Base-by-base conservation (phyloP, 2,797 vertebrate species). In the Holocentrus rufus region DNA sequence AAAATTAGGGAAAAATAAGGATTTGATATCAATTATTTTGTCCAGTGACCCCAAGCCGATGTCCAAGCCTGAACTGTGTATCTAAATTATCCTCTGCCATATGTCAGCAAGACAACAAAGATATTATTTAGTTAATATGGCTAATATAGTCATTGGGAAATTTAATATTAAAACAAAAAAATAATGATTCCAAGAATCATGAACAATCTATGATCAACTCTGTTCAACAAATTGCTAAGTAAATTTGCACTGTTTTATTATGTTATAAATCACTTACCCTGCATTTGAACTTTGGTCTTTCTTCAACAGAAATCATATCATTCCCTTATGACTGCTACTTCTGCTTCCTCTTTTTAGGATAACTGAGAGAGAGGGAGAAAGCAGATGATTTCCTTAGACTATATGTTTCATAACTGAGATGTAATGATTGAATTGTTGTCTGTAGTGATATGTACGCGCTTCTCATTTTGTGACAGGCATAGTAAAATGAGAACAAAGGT, bases 321-420 rank as follows among this genome's bases (percentile, higher is more conserved):
- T 53, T 78, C 5, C 8, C 47, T 23, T 64, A 56, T 84, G 70
- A 74, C 74, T 53, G 2, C 4, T 6, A 70, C 81, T 86, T 86
- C 79, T 88, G 73, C 80, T 88, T 88, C 18, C 69, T 2, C 5
- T 0, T 36, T 6, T 10, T 18, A n/a, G 44, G 2, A 58, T 9
- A 49, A 47, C 8, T 23, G 23, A 25, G 9, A 13, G 23, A 23
- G 4, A 25, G 9, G 23, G 23, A 25, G 22, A 44, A 36, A 36
- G 10, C 7, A 7, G 47, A 2, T 0, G 1, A 25, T 61, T 39
- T 46, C 7, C 49, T 14, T 22, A 8, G 31, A n/a, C 49, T 8
- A 25, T 11, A 63, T 9, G 8, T 61, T 54, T 60, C 14, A 0
- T 58, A 7, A 15, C 8, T 25, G 3, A 3, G 15, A 44, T 2